phyloP scores from a whole-genome alignment of 2,888 invertebrate genomes.

The Heliconius cydno region DNA sequence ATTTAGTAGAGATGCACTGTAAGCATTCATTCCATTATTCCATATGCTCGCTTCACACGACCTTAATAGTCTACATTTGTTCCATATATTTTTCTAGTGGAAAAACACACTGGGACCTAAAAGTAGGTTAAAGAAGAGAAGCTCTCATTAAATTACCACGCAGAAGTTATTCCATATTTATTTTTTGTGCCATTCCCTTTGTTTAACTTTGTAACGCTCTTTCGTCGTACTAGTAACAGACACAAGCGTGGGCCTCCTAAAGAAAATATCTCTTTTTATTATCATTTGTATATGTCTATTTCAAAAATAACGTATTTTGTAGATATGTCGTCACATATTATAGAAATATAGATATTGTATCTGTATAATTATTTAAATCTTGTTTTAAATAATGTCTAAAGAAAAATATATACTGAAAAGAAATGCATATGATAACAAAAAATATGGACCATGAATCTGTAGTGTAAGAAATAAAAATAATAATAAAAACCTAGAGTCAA shows the following conservation, averaged over 20 bases:
- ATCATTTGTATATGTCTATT: neutral
- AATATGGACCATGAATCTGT: too few species aligned
- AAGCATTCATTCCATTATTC: neutral
- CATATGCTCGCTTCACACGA: neutral
- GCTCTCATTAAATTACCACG: conserved; percentile 41
- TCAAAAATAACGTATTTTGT: neutral
- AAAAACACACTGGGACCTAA: conserved; percentile 16
- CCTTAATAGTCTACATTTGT: conserved; percentile 9
- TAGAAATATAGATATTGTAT: too few species aligned
- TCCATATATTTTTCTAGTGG: conserved; percentile 7
- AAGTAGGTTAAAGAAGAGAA: conserved; percentile 25
- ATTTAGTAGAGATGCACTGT: neutral
- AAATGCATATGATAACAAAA: too few species aligned
- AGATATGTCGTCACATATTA: too few species aligned
- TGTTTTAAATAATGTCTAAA: too few species aligned
- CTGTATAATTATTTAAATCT: too few species aligned
- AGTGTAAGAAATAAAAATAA: too few species aligned
- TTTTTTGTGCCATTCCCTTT: conserved; percentile 11
- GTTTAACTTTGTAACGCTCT: conserved; percentile 15
- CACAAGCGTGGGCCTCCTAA: neutral
- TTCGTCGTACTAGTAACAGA: conserved; percentile 12
- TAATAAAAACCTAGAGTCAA: too few species aligned
- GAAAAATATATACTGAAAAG: too few species aligned
- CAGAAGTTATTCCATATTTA: conserved; percentile 22
- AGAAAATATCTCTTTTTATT: neutral